Evolutionary conservation across 2,113 vertebrate species (phyloP).

Genomic region (Pygoscelis adeliae): DNA sequence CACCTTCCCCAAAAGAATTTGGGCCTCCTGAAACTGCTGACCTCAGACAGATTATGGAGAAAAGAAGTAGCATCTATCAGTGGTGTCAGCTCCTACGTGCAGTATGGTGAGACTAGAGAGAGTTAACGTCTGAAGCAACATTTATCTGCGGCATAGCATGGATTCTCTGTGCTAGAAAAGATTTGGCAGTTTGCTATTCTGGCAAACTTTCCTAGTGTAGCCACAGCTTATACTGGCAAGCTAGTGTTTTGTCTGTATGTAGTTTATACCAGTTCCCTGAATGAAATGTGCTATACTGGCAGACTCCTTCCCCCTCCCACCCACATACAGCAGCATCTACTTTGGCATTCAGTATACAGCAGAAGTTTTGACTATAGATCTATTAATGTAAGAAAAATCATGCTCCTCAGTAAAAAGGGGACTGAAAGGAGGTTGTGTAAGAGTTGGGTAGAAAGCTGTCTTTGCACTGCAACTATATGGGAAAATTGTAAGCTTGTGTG

Average conservation of each 20-base stretch:
- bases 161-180: conserved; percentile 56
- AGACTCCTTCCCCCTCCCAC: conserved; percentile 43
- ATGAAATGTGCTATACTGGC: conserved; percentile 61
- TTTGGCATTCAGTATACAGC: conserved; percentile 32
- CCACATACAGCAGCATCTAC: conserved; percentile 48
- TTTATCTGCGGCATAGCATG: conserved; percentile 53
- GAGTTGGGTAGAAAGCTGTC: neutral
- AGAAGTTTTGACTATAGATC: conserved; percentile 8
- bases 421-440: neutral
- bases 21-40: neutral
- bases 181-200: conserved; percentile 55
- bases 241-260: conserved; percentile 64
- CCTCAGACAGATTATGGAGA: neutral
- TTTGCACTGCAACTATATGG: neutral
- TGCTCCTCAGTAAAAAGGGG: neutral
- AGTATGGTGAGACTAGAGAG: neutral
- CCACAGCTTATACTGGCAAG: conserved; percentile 71
- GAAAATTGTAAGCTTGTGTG: neutral
- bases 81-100: neutral
- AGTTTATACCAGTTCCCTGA: conserved; percentile 68
- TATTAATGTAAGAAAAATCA: neutral
- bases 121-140: conserved; percentile 52
- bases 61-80: neutral
- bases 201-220: conserved; percentile 50
- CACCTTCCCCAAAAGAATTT: neutral